phyloP scores from a whole-genome alignment of 2,888 invertebrate genomes.

The Acleris laterana region DNA sequence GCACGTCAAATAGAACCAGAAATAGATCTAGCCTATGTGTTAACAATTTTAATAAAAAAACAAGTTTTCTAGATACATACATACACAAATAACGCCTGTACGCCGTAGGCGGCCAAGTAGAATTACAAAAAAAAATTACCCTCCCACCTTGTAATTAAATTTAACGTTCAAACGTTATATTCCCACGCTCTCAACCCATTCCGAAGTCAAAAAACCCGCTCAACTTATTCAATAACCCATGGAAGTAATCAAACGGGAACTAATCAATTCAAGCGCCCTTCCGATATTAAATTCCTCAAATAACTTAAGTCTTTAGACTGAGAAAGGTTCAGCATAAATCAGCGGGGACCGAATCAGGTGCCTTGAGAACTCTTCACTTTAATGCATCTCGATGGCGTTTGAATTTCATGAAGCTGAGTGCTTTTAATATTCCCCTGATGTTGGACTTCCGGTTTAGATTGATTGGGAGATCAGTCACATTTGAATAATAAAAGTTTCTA shows the following conservation, averaged over 20 bases:
- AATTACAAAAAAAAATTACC: too few species aligned
- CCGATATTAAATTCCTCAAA: slow-evolving; percentile 37
- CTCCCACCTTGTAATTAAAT: too few species aligned
- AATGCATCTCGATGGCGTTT: slow-evolving; percentile 64
- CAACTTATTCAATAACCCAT: slow-evolving; percentile 22
- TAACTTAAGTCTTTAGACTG: slow-evolving; percentile 36
- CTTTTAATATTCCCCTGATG: slow-evolving; percentile 31
- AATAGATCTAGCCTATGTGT: too few species aligned
- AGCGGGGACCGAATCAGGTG: slow-evolving; percentile 45
- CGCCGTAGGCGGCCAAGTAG: too few species aligned
- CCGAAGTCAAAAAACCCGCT: slow-evolving; percentile 33
- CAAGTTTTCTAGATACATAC: too few species aligned
- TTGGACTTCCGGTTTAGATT: neutral
- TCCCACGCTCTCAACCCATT: neutral
- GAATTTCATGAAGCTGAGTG: slow-evolving; percentile 56
- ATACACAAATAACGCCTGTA: too few species aligned
- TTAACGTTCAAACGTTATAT: neutral
- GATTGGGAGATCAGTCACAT: neutral
- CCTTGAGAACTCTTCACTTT: slow-evolving; percentile 47
- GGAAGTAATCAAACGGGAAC: slow-evolving; percentile 9
- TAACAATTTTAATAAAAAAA: too few species aligned
- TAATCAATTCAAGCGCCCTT: slow-evolving; percentile 13
- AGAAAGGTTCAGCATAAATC: slow-evolving; percentile 60
- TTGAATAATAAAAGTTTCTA: too few species aligned
- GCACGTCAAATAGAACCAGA: too few species aligned